These are phyloP conservation scores for Lepidurus couesii DNA, from an alignment of 1,140 invertebrate genomes.

Conservation along the genomic window DNA sequence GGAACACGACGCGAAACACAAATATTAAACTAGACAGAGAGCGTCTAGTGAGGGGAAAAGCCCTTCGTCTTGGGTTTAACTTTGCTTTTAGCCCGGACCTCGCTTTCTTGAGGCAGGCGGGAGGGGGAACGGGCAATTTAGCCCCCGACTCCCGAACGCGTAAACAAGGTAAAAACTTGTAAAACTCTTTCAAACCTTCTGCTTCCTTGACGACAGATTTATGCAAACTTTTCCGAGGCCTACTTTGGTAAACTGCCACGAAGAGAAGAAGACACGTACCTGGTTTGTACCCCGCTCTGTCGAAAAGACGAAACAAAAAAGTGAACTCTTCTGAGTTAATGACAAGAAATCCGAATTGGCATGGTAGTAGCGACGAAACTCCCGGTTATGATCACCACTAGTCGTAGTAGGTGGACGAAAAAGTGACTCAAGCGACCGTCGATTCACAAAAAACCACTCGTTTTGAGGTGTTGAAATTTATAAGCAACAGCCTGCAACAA, in stretches of 20 bases:
- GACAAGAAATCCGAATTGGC: constrained; percentile 13
- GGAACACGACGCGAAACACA: background rate
- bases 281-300: constrained; percentile 1
- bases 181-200: background rate
- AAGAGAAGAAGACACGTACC: constrained; percentile 3
- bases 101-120: background rate
- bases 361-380: background rate
- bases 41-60: background rate
- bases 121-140: background rate
- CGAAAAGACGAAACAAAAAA: background rate
- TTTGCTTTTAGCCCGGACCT: background rate
- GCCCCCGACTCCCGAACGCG: background rate
- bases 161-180: constrained; percentile 16
- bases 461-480: no score
- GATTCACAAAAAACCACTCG: background rate
- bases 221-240: background rate
- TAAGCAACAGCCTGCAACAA: no score
- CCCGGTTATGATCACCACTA: background rate
- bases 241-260: background rate
- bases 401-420: background rate
- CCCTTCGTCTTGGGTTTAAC: background rate
- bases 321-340: background rate
- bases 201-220: background rate
- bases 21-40: background rate
- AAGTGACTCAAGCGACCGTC: background rate